A percentile compares a stretch with the other conserved stretches of the same genome.
Conservation (phyloP, 2,797 vertebrate genomes). For the Corythornis leucogaster region DNA sequence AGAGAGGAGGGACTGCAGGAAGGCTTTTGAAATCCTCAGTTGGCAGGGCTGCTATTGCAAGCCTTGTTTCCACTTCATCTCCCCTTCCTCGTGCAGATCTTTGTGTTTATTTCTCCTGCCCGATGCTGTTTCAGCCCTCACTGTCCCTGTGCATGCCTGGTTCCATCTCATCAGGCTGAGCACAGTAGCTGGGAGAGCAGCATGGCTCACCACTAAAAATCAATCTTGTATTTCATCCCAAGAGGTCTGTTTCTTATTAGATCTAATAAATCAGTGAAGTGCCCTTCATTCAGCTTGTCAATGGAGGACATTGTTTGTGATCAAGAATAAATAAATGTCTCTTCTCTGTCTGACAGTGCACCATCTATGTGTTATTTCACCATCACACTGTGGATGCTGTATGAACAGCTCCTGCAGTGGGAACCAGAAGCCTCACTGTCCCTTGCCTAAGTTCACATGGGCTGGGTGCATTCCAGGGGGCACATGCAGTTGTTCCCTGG, state of each 20-base stretch:
- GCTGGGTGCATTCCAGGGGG: neutral
- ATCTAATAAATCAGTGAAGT: slow-evolving; percentile 74
- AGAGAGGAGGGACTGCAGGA: neutral
- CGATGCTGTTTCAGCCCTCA: neutral
- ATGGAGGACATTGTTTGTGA: slow-evolving; percentile 68
- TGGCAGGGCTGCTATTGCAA: neutral
- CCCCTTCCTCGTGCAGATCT: neutral
- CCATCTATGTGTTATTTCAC: neutral
- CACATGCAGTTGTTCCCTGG: neutral
- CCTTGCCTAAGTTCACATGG: neutral
- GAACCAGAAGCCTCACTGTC: neutral
- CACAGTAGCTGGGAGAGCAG: neutral
- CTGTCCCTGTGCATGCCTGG: neutral
- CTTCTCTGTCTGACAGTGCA: slow-evolving; percentile 16
- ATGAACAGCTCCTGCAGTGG: neutral
- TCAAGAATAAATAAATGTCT: slow-evolving; percentile 70
- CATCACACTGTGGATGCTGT: neutral
- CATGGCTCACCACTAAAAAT: slow-evolving; percentile 51
- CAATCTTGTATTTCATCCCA: slow-evolving; percentile 69
- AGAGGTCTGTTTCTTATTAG: slow-evolving; percentile 70
- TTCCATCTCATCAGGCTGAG: slow-evolving; percentile 29
- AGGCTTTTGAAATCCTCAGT: neutral
- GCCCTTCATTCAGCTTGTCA: slow-evolving; percentile 73
- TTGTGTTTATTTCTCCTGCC: neutral
- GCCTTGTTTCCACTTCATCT: neutral